Base-by-base conservation (phyloP, 2,888 invertebrate genomes). In the Aspidiotus rigidus region DNA sequence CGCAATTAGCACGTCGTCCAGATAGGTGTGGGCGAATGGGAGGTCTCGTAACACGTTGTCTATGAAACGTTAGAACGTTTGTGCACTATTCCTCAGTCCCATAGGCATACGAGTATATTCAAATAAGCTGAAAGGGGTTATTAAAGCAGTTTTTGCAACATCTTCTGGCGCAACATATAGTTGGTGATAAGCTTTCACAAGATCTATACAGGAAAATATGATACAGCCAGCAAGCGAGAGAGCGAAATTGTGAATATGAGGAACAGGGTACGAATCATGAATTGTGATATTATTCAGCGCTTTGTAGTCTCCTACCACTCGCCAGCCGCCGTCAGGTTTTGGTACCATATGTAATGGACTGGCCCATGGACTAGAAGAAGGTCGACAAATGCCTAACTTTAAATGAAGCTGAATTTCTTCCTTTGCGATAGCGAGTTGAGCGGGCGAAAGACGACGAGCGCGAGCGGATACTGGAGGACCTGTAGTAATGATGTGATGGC, bases 231-330 rank as follows among this genome's bases (percentile, higher is more conserved):
- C 42, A 1, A 78, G 69, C 7, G 71, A 56, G 6, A 72, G 64
- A 5, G 72, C 41, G 57, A 75, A 74, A 62, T 77, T 76, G 8
- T 76, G 74, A 5, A 78, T 73, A 42, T 76, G 75, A 0, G 76
- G 73, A 6, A 77, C 72, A 0, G 78, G 77, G 69, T 77, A 78
- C 6, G 75, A 63, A 71, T 78, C 77, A 0, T 76, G 76, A 44
- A 44, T 49, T 11, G 49, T 6, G 49, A 49, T 49, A n/a, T 1
- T 67, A 70, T 79, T 80, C 0, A 78, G 72, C 0, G 42, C 17
- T 0, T 78, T 71, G 70, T 78, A 80, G 72, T 74, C 77, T 7
- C 78, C 79, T 69, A 78, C 77, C 0, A 76, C 75, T 17, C 77
- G 66, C 75, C 75, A 78, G 13, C 59, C 63, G n/a, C 72, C 73